Base-by-base conservation (phyloP, 2,888 invertebrate species). In the Biston stratarius region DNA sequence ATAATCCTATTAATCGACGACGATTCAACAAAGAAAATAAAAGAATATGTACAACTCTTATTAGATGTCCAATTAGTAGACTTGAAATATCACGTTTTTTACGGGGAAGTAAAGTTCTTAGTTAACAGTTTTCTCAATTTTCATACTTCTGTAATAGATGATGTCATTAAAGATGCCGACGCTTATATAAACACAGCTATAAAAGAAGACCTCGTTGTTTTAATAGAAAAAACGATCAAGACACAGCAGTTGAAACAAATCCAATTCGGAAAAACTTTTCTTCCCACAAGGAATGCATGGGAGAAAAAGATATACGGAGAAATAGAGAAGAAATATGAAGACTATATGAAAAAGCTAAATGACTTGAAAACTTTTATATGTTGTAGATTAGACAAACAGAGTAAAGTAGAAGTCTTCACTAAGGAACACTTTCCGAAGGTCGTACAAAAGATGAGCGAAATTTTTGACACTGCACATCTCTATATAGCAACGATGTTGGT, bases 51-150 rank as follows among this genome's bases (percentile, higher is more conserved):
- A 1, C 69, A 59, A 12, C 70, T 79, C 34, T 57, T 91, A 15
- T 42, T 72, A 11, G 42, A 74, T 11, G 67, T 86, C 10, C 74
- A 82, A 67, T 83, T 82, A n/a, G 73, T 75, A 57, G 85, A 86
- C 67, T 83, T 79, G 5, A 67, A 64, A 0, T 84, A 87, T 51
- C 81, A 86, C 58, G 71, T 75, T 0, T 90, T 84, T 70, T 92
- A 88, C 56, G 87, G 87, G 0, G 78, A 87, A 55, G 65, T 91
- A 6, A 90, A 88, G 71, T 75, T 71, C 34, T 73, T 85, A 1
- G 66, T 91, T 0, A 77, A 72, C 6, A 82, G 84, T 51, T 91
- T 88, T 69, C 65, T 85, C 1, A 74, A 69, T 57, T 86, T 79
- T 62, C 87, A 84, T 77, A 75, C 76, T 34, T 64, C 77, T 48